phyloP scores from a whole-genome alignment of 2,113 vertebrate genomes.

The Dipodomys merriami region DNA sequence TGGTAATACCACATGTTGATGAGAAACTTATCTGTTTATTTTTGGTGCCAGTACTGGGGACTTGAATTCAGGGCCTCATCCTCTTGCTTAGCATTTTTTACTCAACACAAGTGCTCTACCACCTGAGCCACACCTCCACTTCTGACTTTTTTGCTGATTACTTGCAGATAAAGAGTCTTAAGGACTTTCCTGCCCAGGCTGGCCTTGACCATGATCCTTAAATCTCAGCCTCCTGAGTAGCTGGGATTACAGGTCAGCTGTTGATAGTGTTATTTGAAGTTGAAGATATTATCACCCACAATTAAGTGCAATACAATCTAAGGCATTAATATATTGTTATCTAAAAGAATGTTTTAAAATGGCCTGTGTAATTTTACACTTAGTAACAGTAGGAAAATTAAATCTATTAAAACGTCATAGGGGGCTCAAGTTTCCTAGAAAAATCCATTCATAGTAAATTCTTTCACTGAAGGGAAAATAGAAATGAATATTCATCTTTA shows the following conservation, averaged over 20 bases:
- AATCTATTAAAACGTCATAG: neutral
- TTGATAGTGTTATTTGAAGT: neutral
- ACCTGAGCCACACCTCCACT: no score
- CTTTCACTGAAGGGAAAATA: neutral
- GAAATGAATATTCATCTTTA: neutral
- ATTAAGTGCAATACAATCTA: neutral
- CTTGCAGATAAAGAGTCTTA: no score
- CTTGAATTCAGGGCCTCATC: no score
- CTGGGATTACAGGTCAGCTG: neutral
- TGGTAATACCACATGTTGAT: no score
- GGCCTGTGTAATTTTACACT: neutral
- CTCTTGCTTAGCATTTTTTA: no score
- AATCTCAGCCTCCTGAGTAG: no score
- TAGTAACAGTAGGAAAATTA: neutral
- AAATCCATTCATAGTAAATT: neutral
- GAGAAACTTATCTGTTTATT: no score
- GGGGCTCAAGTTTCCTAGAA: neutral
- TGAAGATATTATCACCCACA: neutral
- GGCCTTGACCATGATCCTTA: no score
- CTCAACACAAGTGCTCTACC: no score
- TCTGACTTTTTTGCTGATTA: no score
- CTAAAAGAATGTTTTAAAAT: neutral
- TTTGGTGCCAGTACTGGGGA: no score
- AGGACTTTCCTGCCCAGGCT: no score
- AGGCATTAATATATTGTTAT: neutral